Evolutionary conservation across 2,888 invertebrate genomes (phyloP).

Genomic region (Drosophila mercatorum): DNA sequence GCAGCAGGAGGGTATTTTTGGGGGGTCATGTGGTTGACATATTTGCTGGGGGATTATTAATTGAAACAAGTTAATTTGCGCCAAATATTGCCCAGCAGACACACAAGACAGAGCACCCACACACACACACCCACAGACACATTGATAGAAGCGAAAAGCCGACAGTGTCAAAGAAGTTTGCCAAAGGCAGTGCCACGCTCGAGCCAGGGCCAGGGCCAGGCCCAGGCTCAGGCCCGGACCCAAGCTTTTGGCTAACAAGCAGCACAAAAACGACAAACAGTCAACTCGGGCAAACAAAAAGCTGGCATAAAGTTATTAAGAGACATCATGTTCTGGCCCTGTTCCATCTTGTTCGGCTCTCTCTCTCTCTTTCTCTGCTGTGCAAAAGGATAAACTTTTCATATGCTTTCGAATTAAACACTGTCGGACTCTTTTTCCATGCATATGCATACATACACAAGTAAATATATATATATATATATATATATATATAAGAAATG

Average conservation of each 20-base stretch:
- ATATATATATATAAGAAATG: background rate
- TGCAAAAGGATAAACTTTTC: slow-evolving; percentile 72
- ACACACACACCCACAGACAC: slow-evolving; percentile 10
- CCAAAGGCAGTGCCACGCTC: slow-evolving; percentile 64
- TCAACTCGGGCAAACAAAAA: slow-evolving; percentile 66
- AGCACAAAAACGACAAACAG: slow-evolving; percentile 65
- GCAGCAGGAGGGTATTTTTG: slow-evolving; percentile 2
- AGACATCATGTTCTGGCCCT: slow-evolving; percentile 61
- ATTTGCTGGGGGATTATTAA: slow-evolving; percentile 84
- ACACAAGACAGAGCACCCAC: slow-evolving; percentile 31
- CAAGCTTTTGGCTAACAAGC: slow-evolving; percentile 45
- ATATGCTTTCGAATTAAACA: slow-evolving; percentile 74
- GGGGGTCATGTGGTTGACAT: slow-evolving; percentile 78
- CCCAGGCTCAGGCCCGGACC: slow-evolving; percentile 6
- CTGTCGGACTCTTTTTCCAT: slow-evolving; percentile 46
- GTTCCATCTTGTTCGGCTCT: slow-evolving; percentile 13
- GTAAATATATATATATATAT: background rate
- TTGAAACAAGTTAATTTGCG: slow-evolving; percentile 84
- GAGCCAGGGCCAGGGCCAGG: slow-evolving; percentile 5
- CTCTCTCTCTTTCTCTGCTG: background rate
- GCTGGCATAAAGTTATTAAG: slow-evolving; percentile 75
- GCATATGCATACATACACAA: background rate
- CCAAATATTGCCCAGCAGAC: slow-evolving; percentile 68
- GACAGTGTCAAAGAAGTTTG: slow-evolving; percentile 67
- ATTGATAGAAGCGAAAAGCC: slow-evolving; percentile 33